phyloP scores from a whole-genome alignment of 2,113 vertebrate species.

The Trogon surrucura region DNA sequence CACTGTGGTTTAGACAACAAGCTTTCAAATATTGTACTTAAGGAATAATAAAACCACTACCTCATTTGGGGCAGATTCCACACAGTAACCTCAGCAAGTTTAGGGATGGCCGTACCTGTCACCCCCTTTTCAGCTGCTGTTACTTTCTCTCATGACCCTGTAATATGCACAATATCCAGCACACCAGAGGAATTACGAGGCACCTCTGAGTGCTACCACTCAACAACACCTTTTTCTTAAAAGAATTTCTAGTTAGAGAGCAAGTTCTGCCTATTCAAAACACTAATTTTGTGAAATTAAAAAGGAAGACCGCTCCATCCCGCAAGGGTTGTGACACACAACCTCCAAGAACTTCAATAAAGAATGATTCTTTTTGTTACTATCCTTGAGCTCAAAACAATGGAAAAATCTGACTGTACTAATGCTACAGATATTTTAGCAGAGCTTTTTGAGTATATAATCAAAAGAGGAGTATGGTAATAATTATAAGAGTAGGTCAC shows the following conservation, averaged over 20 bases:
- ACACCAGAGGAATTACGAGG: not conserved
- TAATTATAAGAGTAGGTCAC: constrained; percentile 61
- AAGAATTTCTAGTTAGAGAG: constrained; percentile 4
- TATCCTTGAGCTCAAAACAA: constrained; percentile 24
- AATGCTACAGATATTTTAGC: constrained; percentile 39
- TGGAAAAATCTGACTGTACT: constrained; percentile 5
- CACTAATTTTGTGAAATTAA: constrained; percentile 7
- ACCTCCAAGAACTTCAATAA: constrained; percentile 10
- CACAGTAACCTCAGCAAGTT: not conserved
- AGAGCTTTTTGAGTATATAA: constrained; percentile 55
- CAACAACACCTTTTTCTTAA: constrained; percentile 4
- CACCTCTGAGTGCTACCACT: not conserved
- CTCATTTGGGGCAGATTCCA: not conserved
- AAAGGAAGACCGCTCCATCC: not conserved
- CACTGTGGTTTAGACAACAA: not conserved
- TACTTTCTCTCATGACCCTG: not conserved
- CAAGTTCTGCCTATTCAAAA: constrained; percentile 38
- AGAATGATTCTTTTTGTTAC: constrained; percentile 1
- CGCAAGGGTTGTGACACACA: not conserved
- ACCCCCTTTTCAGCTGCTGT: not conserved
- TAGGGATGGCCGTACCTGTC: not conserved
- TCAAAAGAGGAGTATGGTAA: constrained; percentile 43
- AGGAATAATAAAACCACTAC: constrained; percentile 23
- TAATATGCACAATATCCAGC: not conserved
- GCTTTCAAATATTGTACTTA: constrained; percentile 17